Conservation (phyloP, 2,797 vertebrate genomes). For the Fringilla coelebs region DNA sequence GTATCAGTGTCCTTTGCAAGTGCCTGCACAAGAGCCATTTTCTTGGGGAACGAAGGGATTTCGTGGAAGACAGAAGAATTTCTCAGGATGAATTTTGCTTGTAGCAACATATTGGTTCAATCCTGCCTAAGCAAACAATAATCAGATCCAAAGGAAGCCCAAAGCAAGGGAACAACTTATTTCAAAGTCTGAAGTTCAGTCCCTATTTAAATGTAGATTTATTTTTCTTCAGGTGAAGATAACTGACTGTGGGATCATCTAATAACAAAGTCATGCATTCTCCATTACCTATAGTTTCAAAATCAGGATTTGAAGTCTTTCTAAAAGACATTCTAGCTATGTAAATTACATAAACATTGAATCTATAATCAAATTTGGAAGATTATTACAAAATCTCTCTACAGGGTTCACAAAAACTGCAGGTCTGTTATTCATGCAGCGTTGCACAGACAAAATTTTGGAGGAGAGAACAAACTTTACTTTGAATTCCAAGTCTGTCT, state of each 20-base stretch:
- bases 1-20: neutral
- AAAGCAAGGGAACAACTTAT: neutral
- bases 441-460: neutral
- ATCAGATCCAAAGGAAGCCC: neutral
- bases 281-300: neutral
- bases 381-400: neutral
- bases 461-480: neutral
- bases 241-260: neutral
- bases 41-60: neutral
- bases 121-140: neutral
- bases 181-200: neutral
- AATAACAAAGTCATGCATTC: neutral
- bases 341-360: neutral
- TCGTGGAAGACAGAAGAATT: neutral
- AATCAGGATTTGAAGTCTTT: neutral
- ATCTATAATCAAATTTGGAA: neutral
- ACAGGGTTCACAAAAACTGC: neutral
- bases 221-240: neutral
- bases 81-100: neutral
- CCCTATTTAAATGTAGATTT: neutral
- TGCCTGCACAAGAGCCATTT: neutral
- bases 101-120: neutral
- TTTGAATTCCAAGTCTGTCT: neutral
- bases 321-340: neutral
- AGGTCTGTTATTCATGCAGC: neutral